Percentiles rank a stretch among this genome's conserved stretches.
These are phyloP conservation scores for Alcedo quadribrachys DNA, from an alignment of 2,797 vertebrate species.

Conservation along the genomic window DNA sequence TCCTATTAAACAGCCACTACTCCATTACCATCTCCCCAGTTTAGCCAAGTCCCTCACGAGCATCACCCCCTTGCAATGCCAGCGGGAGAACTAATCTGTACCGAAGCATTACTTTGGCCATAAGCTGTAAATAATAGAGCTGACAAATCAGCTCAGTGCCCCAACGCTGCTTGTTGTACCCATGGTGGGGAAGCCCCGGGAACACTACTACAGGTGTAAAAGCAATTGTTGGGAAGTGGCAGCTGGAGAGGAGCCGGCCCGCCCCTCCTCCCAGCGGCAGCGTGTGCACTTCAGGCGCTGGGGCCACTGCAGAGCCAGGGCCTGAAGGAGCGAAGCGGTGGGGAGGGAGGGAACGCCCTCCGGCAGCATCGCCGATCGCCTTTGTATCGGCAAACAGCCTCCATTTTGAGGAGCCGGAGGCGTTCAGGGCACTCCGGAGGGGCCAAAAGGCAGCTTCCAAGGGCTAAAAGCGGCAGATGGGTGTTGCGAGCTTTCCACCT, in stretches of 20 bases:
- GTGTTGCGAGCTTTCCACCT: rapidly evolving
- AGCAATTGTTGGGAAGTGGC: rapidly evolving
- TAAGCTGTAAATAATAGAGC: background rate
- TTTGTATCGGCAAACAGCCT: slow-evolving; percentile 20
- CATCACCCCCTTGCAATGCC: background rate
- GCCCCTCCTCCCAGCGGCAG: background rate
- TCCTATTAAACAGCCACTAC: background rate
- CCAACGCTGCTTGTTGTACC: rapidly evolving
- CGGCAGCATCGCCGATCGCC: background rate
- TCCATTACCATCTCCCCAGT: background rate
- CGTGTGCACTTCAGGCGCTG: background rate
- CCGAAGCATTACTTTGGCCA: background rate
- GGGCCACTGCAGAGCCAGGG: background rate
- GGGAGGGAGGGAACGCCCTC: slow-evolving; percentile 27
- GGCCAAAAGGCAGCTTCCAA: background rate
- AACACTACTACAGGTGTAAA: background rate
- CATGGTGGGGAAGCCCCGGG: rapidly evolving
- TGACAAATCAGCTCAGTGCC: background rate
- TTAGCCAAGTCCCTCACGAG: background rate
- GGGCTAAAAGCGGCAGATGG: background rate
- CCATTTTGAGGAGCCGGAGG: slow-evolving; percentile 37
- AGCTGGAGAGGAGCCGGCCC: rapidly evolving
- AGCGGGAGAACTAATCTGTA: background rate
- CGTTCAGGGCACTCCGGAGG: background rate
- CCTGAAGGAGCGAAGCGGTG: background rate